Conservation (phyloP, 1,140 invertebrate species). For the Drosophila ironensis region DNA sequence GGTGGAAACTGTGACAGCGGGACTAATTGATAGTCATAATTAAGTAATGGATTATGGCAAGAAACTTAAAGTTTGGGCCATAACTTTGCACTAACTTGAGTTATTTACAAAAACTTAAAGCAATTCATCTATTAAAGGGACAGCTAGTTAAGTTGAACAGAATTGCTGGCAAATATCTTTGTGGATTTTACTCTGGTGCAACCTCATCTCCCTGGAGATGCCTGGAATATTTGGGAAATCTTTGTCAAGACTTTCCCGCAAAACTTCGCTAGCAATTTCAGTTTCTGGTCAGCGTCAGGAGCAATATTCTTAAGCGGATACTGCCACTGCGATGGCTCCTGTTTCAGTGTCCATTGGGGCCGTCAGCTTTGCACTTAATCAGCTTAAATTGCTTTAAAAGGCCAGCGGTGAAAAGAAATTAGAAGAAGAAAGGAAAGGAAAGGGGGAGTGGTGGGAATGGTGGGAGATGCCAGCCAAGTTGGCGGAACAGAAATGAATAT, state of each 20-base stretch:
- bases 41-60: conserved; percentile 7
- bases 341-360: conserved; percentile 33
- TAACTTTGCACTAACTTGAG: no score
- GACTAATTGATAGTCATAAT: conserved; percentile 18
- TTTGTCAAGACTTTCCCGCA: neutral
- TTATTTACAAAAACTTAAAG: no score
- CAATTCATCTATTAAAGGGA: no score
- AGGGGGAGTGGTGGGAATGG: neutral
- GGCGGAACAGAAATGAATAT: conserved; percentile 72
- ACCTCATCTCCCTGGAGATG: conserved; percentile 13
- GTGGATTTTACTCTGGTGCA: neutral
- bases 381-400: conserved; percentile 68
- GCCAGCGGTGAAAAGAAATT: conserved; percentile 53
- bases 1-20: conserved; percentile 2
- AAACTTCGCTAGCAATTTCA: conserved; percentile 46
- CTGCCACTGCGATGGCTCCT: conserved; percentile 1
- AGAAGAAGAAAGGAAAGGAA: conserved; percentile 16
- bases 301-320: conserved; percentile 46
- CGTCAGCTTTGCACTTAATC: conserved; percentile 62
- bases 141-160: neutral
- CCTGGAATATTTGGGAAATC: conserved; percentile 30
- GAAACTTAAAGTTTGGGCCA: neutral
- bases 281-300: conserved; percentile 27
- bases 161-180: no score
- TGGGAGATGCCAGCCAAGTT: conserved; percentile 31